Evolutionary conservation across 1,140 invertebrate genomes (phyloP).

Genomic region (Helicorthomorpha holstii): DNA sequence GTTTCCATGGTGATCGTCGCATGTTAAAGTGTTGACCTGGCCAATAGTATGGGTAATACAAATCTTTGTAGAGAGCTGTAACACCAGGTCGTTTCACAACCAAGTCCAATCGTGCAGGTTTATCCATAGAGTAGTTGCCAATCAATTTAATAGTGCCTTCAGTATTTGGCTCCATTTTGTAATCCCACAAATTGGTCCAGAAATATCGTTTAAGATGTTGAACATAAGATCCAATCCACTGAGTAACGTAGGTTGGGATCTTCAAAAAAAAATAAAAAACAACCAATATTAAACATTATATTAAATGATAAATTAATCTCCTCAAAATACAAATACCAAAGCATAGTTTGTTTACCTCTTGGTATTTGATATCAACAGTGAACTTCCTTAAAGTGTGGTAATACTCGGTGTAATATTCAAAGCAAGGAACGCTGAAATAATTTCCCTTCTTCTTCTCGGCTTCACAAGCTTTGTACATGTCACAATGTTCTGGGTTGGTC

Average conservation of each 20-base stretch:
- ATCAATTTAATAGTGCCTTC: background rate
- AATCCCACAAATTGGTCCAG: no score
- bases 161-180: no score
- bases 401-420: background rate
- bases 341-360: background rate
- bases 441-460: slow-evolving; percentile 1
- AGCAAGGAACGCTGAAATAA: background rate
- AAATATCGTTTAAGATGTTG: no score
- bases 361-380: slow-evolving; percentile 1
- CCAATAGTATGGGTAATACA: background rate
- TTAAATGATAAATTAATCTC: background rate
- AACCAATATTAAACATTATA: background rate
- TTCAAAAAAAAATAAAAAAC: no score
- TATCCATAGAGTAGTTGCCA: background rate
- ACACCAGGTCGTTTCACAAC: background rate
- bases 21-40: background rate
- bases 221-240: no score
- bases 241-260: no score
- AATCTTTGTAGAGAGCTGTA: background rate
- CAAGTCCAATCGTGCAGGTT: background rate
- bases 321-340: background rate
- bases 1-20: background rate
- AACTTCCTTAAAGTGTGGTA: background rate
- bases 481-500: background rate
- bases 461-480: background rate